Evolutionary conservation across 1,140 invertebrate species (phyloP).

Genomic region (Branchinecta lynchi): DNA sequence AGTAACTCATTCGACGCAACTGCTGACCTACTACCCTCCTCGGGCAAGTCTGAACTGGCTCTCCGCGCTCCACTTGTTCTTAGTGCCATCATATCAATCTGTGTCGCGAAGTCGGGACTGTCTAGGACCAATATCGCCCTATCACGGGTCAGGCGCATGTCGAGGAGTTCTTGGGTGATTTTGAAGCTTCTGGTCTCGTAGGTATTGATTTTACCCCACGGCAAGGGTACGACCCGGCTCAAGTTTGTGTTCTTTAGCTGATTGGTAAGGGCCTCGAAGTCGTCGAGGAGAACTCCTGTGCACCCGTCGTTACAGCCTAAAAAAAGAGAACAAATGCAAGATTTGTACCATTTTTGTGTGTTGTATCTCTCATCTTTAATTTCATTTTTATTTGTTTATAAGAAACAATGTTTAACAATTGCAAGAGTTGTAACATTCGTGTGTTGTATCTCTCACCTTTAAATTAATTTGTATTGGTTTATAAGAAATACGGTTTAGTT

Average conservation of each 20-base stretch:
- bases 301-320: slow-evolving; percentile 80
- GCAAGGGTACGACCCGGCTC: slow-evolving; percentile 51
- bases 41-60: neutral
- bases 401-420: too few relatives aligned
- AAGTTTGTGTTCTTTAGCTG: slow-evolving; percentile 39
- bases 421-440: too few relatives aligned
- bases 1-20: neutral
- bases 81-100: neutral
- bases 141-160: neutral
- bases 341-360: too few relatives aligned
- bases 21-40: neutral
- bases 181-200: slow-evolving; percentile 32
- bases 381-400: too few relatives aligned
- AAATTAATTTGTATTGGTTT: too few relatives aligned
- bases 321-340: slow-evolving; percentile 29
- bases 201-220: slow-evolving; percentile 44
- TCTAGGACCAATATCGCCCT: neutral
- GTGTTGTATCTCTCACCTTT: too few relatives aligned
- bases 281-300: slow-evolving; percentile 60
- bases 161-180: slow-evolving; percentile 5
- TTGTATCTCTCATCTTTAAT: too few relatives aligned
- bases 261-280: slow-evolving; percentile 43
- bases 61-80: neutral
- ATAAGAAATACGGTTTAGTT: too few relatives aligned
- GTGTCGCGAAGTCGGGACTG: neutral